phyloP scores from a whole-genome alignment of 1,140 invertebrate species.

The Bombus pyrosoma region DNA sequence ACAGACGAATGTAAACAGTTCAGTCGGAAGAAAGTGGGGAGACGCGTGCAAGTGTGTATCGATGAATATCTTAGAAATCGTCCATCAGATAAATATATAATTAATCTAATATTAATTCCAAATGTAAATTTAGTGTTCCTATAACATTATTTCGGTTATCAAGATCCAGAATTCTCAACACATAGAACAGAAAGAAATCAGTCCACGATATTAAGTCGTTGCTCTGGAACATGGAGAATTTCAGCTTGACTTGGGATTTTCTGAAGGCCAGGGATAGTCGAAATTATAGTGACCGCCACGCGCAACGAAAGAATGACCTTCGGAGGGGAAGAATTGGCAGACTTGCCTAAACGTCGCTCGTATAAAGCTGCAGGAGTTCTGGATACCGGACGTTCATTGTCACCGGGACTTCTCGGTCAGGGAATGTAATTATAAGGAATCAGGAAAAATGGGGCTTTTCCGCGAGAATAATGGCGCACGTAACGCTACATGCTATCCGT shows the following conservation, averaged over 20 bases:
- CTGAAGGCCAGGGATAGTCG: not conserved
- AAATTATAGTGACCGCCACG: slow-evolving; percentile 34
- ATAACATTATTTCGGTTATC: no score
- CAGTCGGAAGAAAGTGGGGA: no score
- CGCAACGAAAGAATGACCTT: slow-evolving; percentile 33
- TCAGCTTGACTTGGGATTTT: not conserved
- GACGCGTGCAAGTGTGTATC: no score
- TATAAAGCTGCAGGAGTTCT: slow-evolving; percentile 38
- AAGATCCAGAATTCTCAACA: no score
- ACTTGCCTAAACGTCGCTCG: slow-evolving; percentile 24
- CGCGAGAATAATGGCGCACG: slow-evolving; percentile 3
- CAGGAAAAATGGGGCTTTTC: slow-evolving; percentile 8
- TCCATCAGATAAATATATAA: no score
- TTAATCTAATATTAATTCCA: no score
- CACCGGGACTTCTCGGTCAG: slow-evolving; percentile 25
- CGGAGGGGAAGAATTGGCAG: slow-evolving; percentile 10
- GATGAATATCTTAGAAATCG: no score
- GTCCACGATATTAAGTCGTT: no score
- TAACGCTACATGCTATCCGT: slow-evolving; percentile 21
- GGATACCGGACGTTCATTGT: slow-evolving; percentile 47
- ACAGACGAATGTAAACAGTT: no score
- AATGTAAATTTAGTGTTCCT: no score
- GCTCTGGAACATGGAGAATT: not conserved
- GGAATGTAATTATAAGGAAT: slow-evolving; percentile 52
- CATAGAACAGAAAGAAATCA: no score